These are phyloP conservation scores for Drosophila watanabei DNA, from an alignment of 1,140 invertebrate species.

Conservation along the genomic window DNA sequence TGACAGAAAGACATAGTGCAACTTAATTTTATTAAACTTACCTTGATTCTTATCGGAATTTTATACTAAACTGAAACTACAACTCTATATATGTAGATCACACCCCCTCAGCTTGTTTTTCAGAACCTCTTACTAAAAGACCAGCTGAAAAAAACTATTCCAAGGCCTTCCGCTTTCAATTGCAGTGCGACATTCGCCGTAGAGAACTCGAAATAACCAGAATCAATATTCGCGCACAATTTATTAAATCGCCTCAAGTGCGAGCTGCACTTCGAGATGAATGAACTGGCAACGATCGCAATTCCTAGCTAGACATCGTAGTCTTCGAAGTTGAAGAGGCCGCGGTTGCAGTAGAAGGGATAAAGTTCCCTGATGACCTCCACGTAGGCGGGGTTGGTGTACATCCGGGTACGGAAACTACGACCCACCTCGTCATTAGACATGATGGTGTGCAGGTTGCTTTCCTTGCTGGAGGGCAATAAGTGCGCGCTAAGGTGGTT, in stretches of 20 bases:
- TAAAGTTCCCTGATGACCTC: constrained; percentile 59
- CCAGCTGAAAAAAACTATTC: constrained; percentile 7
- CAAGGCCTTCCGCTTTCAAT: constrained; percentile 26
- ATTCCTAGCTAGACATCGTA: neutral
- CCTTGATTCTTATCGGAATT: neutral
- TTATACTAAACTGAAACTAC: neutral
- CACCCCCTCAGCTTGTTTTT: neutral
- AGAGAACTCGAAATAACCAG: constrained; percentile 37
- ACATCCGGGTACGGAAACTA: constrained; percentile 23
- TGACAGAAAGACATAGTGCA: constrained; percentile 1
- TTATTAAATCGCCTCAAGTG: constrained; percentile 28
- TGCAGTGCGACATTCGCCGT: constrained; percentile 16
- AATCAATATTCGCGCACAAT: constrained; percentile 53
- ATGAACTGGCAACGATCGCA: constrained; percentile 1
- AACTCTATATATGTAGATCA: neutral
- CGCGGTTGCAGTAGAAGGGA: constrained; percentile 65
- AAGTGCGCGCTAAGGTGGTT: constrained; percentile 54
- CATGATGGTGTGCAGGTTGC: constrained; percentile 52
- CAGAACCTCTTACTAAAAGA: neutral
- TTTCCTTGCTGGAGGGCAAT: constrained; percentile 59
- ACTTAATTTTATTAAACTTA: neutral
- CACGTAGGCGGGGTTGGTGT: constrained; percentile 51
- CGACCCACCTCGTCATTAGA: constrained; percentile 47
- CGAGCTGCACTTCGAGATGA: neutral
- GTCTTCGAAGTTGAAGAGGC: constrained; percentile 61